Evolutionary conservation across 2,888 invertebrate species (phyloP).

Genomic region (Diogma glabrata): DNA sequence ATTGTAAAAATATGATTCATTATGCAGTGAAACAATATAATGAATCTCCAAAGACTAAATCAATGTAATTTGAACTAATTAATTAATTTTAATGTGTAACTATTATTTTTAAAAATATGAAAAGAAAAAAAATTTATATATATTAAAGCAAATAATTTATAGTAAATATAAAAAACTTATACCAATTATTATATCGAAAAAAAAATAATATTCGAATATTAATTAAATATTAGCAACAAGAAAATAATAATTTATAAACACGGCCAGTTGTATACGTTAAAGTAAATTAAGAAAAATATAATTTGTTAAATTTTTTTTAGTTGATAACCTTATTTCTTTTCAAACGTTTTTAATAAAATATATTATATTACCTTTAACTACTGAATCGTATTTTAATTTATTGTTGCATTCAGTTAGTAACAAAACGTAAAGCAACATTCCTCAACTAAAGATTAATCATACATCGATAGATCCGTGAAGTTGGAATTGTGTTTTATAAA

Average conservation of each 20-base stretch:
- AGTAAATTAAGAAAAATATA: too few species aligned
- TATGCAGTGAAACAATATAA: neutral
- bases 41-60: constrained; percentile 10
- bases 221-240: neutral
- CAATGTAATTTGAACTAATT: constrained; percentile 5
- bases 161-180: neutral
- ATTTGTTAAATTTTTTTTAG: too few species aligned
- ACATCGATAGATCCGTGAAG: too few species aligned
- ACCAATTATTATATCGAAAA: neutral
- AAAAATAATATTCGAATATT: constrained; percentile 4
- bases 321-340: too few species aligned
- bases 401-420: too few species aligned
- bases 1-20: too few species aligned
- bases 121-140: constrained; percentile 3
- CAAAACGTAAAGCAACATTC: too few species aligned
- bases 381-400: too few species aligned
- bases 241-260: neutral
- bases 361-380: too few species aligned
- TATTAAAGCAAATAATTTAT: neutral
- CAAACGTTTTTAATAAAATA: too few species aligned
- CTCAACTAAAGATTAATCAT: too few species aligned
- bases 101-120: neutral
- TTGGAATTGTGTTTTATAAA: too few species aligned
- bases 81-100: constrained; percentile 7
- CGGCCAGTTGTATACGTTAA: constrained; percentile 10